Evolutionary conservation across 2,888 invertebrate genomes (phyloP).

Genomic region (Drosophila cracens): DNA sequence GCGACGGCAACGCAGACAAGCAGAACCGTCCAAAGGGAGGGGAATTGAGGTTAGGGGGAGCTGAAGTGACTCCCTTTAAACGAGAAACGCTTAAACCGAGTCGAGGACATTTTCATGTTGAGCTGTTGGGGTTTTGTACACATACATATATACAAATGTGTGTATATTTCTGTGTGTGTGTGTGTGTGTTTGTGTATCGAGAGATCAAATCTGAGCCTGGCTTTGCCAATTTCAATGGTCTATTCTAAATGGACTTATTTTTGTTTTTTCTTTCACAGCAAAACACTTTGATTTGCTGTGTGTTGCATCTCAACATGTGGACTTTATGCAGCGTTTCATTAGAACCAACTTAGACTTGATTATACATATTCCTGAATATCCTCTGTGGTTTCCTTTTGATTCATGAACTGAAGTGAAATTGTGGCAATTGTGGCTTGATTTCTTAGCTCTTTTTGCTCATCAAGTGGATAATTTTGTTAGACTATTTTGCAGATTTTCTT

Average conservation of each 20-base stretch:
- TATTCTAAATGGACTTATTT: neutral
- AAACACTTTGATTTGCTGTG: neutral
- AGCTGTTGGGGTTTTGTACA: neutral
- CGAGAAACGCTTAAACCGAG: slow-evolving; percentile 16
- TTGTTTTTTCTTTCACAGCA: neutral
- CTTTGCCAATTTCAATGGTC: neutral
- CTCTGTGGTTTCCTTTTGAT: neutral
- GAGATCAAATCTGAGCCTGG: neutral
- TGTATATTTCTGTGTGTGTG: neutral
- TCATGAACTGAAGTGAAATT: neutral
- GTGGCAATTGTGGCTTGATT: neutral
- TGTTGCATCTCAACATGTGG: neutral
- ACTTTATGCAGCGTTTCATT: neutral
- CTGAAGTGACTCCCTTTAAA: neutral
- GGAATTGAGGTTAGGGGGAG: neutral
- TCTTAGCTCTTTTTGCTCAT: neutral
- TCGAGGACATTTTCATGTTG: slow-evolving; percentile 5
- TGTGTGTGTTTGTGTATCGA: neutral
- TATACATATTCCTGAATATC: neutral
- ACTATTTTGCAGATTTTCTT: neutral
- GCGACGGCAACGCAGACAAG: slow-evolving; percentile 40
- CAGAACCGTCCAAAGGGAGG: too few species aligned
- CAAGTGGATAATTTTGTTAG: neutral
- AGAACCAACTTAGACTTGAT: neutral
- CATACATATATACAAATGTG: neutral